Evolutionary conservation across 2,797 vertebrate species (phyloP).

Genomic region (Rallus crepitans): DNA sequence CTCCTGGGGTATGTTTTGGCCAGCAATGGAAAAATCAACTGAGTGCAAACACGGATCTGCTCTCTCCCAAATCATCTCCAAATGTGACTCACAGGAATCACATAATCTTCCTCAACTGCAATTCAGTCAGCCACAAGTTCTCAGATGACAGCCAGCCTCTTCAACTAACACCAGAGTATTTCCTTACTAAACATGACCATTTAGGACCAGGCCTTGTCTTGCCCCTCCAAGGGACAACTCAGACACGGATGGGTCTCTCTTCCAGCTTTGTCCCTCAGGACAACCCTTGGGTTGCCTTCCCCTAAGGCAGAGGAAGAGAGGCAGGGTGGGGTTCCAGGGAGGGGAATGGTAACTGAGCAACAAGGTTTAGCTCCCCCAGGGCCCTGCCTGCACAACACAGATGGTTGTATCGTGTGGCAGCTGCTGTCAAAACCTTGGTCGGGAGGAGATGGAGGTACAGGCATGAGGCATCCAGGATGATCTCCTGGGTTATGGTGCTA

Average conservation of each 20-base stretch:
- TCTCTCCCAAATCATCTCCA: background rate
- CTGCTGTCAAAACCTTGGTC: slow-evolving; percentile 81
- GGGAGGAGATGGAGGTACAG: slow-evolving; percentile 86
- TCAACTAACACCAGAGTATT: background rate
- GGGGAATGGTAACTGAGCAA: accelerated
- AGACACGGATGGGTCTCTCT: background rate
- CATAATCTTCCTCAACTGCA: background rate
- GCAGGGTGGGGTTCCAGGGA: background rate
- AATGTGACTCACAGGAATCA: background rate
- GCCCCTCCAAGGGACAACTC: background rate
- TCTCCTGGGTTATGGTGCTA: slow-evolving; percentile 89
- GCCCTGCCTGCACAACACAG: background rate
- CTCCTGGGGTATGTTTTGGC: background rate
- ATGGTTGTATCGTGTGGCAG: background rate
- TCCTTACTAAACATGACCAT: background rate
- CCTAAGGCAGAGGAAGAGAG: background rate
- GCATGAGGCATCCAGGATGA: slow-evolving; percentile 88
- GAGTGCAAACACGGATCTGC: background rate
- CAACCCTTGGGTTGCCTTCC: background rate
- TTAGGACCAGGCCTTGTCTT: background rate
- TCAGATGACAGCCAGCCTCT: background rate
- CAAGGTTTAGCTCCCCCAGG: background rate
- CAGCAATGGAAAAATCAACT: background rate
- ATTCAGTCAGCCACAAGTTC: background rate
- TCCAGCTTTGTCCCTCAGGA: too few species aligned